Base-by-base conservation (phyloP, 2,113 vertebrate species). In the Perccottus glenii region DNA sequence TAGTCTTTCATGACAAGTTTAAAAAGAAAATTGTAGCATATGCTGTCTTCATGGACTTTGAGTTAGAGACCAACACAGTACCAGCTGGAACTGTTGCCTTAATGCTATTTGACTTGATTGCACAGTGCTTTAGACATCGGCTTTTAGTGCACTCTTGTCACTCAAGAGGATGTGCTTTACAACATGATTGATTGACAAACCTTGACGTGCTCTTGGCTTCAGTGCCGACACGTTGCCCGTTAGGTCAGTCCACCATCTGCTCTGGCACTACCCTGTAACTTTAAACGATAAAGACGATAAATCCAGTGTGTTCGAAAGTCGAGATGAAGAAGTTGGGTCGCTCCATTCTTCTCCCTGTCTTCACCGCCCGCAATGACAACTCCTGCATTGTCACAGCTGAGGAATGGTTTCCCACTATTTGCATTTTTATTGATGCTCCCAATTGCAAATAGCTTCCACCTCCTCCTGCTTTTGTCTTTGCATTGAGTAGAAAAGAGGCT, bases 341-440 rank as follows among this genome's bases (percentile, higher is more conserved):
- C 67, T 81, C 70, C 61, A 75, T 82, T 72, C 46, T 40, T 82
- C 75, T 85, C 48, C 33, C 61, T 65, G 77, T 84, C 78, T 85
- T n/a, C n/a, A n/a, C n/a, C n/a, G n/a, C 64, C 47, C 11, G 64
- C 82, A 77, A 51, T 68, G 78, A 85, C 75, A 67, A 67, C 50
- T 56, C 75, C 80, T 77, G 69, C 72, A 73, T 81, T 84, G 77
- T 89, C 80, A 84, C 56, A 15, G 77, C 55, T 76, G 85, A 86
- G 82, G 87, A 87, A 87, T 67, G 56, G 74, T 78, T 74, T 78
- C 56, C 64, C 66, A 51, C 76, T 73, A 88, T 91, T 89, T 87
- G 85, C 89, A 90, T 91, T 91, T 89, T 91, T 90, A 92, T 91
- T 90, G 86, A 84, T 82, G 86, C 72, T 80, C 78, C 84, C 89